Evolutionary conservation across 2,797 vertebrate genomes (phyloP), one percentile per base, ranked within the genome.

Genomic region (Amphiprion clarkii): DNA sequence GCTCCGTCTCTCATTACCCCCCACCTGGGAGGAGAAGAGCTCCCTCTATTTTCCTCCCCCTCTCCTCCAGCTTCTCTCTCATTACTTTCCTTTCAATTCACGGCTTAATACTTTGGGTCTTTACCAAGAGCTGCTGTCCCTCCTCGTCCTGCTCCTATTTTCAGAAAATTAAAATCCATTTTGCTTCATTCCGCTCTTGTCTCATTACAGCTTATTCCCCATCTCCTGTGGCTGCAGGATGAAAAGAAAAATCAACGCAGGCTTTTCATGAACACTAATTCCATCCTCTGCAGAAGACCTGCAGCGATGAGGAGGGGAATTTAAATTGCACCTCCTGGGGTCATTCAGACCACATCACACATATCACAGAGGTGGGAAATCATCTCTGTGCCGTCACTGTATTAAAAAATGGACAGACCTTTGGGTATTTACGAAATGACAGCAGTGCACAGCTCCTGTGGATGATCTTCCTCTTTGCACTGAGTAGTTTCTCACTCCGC

Each of bases 151-250:
- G 68, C 74, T 78, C 46, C 74, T 63, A 66, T 83, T 84, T 81
- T 74, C 70, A 58, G 78, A 81, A 86, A 88, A 90, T 89, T 86
- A 74, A 88, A 92, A 88, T 89, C 86, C 68, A 87, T 87, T 91
- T 88, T 74, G 77, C 56, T 52, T 78, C 42, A 7, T 58, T 85
- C 46, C 3, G 0, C 59, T 70, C 49, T 74, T 29, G 60, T 77
- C 73, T 87, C 83, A 82, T 87, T 78, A 85, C 54, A 74, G 61
- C 71, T 83, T 78, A 60, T 78, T 77, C 54, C 36, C 23, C 52
- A 56, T 70, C 75, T 81, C 76, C 81, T 49, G 74, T 78, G 74
- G 83, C 75, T 81, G 56, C 36, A 3, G 60, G 71, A 85, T 84
- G 74, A 87, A 86, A 87, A 71, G 81, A 72, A 48, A 52, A 78